A percentile compares a stretch with the other conserved stretches of the same genome.
Evolutionary conservation across 2,888 invertebrate species (phyloP).

Genomic region (Ochropacha duplaris): DNA sequence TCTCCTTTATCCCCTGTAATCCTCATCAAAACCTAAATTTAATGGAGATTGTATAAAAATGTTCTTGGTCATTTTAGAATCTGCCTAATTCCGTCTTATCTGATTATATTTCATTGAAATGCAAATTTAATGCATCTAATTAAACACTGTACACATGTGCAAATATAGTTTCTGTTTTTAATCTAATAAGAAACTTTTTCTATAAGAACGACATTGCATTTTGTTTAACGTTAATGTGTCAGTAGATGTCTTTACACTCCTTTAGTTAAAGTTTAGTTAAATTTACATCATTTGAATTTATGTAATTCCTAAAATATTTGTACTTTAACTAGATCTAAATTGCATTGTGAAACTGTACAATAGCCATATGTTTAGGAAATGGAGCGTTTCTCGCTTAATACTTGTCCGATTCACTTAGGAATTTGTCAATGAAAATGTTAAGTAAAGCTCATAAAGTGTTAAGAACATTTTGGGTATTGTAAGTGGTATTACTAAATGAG

Average conservation of each 20-base stretch:
- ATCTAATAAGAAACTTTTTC: constrained; percentile 72
- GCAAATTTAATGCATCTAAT: constrained; percentile 69
- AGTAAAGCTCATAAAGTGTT: constrained; percentile 76
- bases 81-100: constrained; percentile 64
- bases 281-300: constrained; percentile 76
- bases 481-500: constrained; percentile 77
- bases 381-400: constrained; percentile 77
- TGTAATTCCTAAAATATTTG: constrained; percentile 80
- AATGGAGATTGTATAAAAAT: constrained; percentile 67
- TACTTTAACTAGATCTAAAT: constrained; percentile 83
- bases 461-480: constrained; percentile 78
- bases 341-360: constrained; percentile 79
- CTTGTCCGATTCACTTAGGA: constrained; percentile 67
- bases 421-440: constrained; percentile 73
- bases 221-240: constrained; percentile 74
- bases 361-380: constrained; percentile 78
- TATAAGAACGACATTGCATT: constrained; percentile 73
- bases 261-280: constrained; percentile 79
- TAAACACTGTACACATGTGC: constrained; percentile 69
- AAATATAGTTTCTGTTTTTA: constrained; percentile 71
- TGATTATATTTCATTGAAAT: constrained; percentile 53
- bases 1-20: constrained; percentile 43
- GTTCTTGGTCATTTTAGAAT: constrained; percentile 64
- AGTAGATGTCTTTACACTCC: constrained; percentile 74
- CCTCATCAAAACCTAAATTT: constrained; percentile 65